phyloP scores from a whole-genome alignment of 2,797 vertebrate genomes.

The Trematomus bernacchii region DNA sequence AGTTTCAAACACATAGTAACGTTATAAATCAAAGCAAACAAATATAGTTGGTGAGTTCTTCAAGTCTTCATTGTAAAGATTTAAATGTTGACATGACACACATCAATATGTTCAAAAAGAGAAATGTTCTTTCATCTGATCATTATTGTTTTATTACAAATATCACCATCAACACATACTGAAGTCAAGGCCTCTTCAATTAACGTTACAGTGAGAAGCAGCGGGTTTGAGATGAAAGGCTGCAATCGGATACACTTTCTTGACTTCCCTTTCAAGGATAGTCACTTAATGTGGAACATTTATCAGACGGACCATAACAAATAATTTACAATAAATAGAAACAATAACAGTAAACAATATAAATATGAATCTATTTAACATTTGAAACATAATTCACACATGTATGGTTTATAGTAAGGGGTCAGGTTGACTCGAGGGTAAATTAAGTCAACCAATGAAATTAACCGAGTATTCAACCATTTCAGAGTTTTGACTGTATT shows the following conservation, averaged over 20 bases:
- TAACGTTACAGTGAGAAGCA: constrained; percentile 70
- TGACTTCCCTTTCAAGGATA: constrained; percentile 38
- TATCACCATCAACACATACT: constrained; percentile 90
- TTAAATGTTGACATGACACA: background rate
- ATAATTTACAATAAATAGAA: constrained; percentile 88
- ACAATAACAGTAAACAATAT: constrained; percentile 75
- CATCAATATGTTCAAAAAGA: background rate
- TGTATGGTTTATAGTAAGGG: constrained; percentile 44
- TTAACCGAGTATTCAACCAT: constrained; percentile 31
- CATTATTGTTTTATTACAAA: constrained; percentile 83
- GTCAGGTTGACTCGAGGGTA: constrained; percentile 23
- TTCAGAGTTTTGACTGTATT: constrained; percentile 39
- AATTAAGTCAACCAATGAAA: constrained; percentile 19
- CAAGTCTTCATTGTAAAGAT: no score
- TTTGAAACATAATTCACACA: constrained; percentile 66
- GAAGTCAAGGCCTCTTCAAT: constrained; percentile 77
- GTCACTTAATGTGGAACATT: constrained; percentile 45
- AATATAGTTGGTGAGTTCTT: no score
- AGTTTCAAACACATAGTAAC: no score
- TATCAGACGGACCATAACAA: constrained; percentile 53
- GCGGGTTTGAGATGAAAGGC: constrained; percentile 58
- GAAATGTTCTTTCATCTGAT: constrained; percentile 62
- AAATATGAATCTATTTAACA: constrained; percentile 80
- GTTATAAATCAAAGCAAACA: no score
- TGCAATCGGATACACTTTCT: constrained; percentile 63